Evolutionary conservation across 2,888 invertebrate genomes (phyloP), one percentile per base, ranked within the genome.

Genomic region (Drosophila limbata): DNA sequence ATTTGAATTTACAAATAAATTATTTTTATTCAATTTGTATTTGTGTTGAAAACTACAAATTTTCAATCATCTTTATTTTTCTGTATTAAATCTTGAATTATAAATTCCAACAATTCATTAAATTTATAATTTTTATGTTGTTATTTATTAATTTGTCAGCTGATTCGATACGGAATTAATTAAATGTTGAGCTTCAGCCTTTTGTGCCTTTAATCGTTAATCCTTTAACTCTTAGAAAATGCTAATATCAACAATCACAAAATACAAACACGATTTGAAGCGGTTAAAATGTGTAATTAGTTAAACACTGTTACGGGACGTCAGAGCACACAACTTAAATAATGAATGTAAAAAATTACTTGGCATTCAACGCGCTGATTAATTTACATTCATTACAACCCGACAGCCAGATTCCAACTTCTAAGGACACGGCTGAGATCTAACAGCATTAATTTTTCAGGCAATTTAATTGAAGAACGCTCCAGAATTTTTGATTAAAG

Each of bases 391-490:
- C 77, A 65, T 75, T 77, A 57, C 42, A 53, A 53, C 11, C 11
- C 39, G 45, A 19, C 33, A 50, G 15, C 15, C 44, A 21, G 11
- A 35, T n/a, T 4, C n/a, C 15, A 31, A 31, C 10, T 42, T 15
- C 47, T 50, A 35, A 61, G 33, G 61, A 52, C 59, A 53, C 42
- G 40, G 19, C 19, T 50, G 15, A 42, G 40, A 17, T 17, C 25
- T 63, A 33, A 60, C 51, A 69, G 47, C 72, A 82, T 75, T 55
- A 78, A 86, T 83, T 86, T 88, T 88, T 76, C 73, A 79, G 55
- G 69, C 84, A 86, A 88, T 88, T 86, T 88, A 86, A 85, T 88
- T 88, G 81, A 70, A 69, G 71, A 69, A 35, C 66, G 55, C 63
- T 55, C 8, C n/a, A 56, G 59, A 69, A 73, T 69, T 84, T 81